Evolutionary conservation across 2,113 vertebrate genomes (phyloP), one percentile per base, ranked within the genome.

Genomic region (Apteryx owenii): DNA sequence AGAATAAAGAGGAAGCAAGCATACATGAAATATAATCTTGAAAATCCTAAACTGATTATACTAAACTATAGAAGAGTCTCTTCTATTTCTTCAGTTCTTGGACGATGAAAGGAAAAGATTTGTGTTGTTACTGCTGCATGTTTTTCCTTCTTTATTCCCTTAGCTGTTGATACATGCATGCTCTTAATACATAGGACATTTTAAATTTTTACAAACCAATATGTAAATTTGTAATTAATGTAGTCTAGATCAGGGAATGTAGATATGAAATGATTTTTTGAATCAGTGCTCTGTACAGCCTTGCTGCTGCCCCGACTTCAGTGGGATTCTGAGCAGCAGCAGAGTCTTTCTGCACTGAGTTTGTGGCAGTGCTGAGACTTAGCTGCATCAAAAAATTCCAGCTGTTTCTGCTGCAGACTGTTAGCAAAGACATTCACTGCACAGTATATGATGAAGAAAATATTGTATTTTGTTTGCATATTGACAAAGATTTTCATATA

Each of bases 11-110:
- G 75, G 68, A 96, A 85, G 87, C 50, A 85, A 42, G 87, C 73
- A 12, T 70, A 93, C 84, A 78, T 83, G 93, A 95, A 94, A 96
- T 91, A 68, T 42, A 86, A 95, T 80, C 87, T 95, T 86, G 89
- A 91, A 82, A 90, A 88, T 91, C 62, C 64, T 90, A 54, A 80
- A 86, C 46, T 72, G 62, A 78, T 84, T 85, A 54, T 89, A 81
- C 62, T 48, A 6, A 89, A 85, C 68, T 51, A 81, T 9, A 73
- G 81, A 88, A 75, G 71, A 72, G 42, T 85, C 28, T 50, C 22
- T 94, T 46, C 50, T 17, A 8, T 89, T 89, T 83, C 75, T 93
- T 94, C 83, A 50, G 64, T 42, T 86, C 42, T 89, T 95, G 36
- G 20, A 70, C 73, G 26, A 76, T 92, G 62, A 95, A 95, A 85